Base-by-base conservation (phyloP, 2,888 invertebrate species). In the Orthonevra nobilis region DNA sequence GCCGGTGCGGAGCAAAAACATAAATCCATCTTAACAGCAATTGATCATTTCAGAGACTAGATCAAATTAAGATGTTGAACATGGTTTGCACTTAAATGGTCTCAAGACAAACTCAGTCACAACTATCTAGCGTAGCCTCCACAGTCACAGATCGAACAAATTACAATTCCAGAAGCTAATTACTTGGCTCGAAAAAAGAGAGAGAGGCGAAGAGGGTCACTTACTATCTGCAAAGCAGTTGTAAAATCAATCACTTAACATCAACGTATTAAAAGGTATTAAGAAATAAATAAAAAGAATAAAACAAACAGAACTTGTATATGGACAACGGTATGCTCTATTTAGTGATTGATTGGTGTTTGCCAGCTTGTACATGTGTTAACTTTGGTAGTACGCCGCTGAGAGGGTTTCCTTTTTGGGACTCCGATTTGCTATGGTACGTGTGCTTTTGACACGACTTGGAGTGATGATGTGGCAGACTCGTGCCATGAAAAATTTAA, bases 41-140 rank as follows among this genome's bases (percentile, higher is more conserved):
- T 56, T n/a, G 14, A 28, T 34, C 61, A 52, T 69, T 69, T 14
- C 70, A 34, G 63, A 64, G 70, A 73, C 66, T 66, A 56, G 52
- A 79, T 79, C 79, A 79, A 72, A 79, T 79, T 73, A 79, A 79
- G 79, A 72, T 68, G 79, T 79, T 61, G 66, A 73, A 73, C 79
- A 79, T 61, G 72, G 54, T 61, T 77, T 77, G 58, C 66, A 79
- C 79, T 73, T 73, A 66, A 58, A 79, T 68, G 79, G 79, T 26
- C 56, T 72, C 46, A 19, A 70, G 46, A 30, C 40, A 23, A 64
- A 77, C 36, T 75, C 75, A 63, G 36, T 56, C 72, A 50, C 32
- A 56, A 5, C 23, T 5, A 23, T 3, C 40, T 44, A 40, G 36
- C 20, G 36, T 36, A 34, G 15, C 42, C 10, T 28, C 12, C 4